phyloP scores from a whole-genome alignment of 2,113 vertebrate species.

The Pterocles orientalis region DNA sequence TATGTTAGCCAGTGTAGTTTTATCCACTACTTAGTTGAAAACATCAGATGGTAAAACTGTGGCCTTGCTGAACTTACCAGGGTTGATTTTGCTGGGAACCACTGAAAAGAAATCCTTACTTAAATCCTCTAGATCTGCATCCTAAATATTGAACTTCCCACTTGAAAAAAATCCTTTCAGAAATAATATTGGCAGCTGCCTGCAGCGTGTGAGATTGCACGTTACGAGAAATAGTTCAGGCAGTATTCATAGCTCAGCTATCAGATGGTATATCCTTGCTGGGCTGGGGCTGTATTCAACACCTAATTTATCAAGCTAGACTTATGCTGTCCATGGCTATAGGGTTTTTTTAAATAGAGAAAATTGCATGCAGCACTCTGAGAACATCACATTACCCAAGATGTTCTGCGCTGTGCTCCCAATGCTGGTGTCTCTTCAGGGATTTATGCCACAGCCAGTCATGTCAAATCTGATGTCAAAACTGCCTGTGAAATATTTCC shows the following conservation, averaged over 20 bases:
- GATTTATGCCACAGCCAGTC: neutral
- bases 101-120: neutral
- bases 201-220: neutral
- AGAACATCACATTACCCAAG: rapidly evolving
- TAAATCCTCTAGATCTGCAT: neutral
- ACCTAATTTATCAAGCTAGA: neutral
- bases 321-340: neutral
- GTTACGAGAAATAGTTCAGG: neutral
- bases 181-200: neutral
- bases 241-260: neutral
- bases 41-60: neutral
- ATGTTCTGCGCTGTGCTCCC: rapidly evolving
- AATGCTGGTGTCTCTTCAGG: neutral
- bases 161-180: neutral
- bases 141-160: neutral
- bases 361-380: neutral
- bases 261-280: neutral
- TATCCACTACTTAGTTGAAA: neutral
- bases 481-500: constrained; percentile 2
- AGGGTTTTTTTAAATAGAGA: neutral
- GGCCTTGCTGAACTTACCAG: neutral
- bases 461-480: neutral
- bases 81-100: neutral
- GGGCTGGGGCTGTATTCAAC: neutral
- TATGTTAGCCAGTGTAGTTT: neutral